Evolutionary conservation across 2,797 vertebrate genomes (phyloP).

Genomic region (Sebastes umbrosus): DNA sequence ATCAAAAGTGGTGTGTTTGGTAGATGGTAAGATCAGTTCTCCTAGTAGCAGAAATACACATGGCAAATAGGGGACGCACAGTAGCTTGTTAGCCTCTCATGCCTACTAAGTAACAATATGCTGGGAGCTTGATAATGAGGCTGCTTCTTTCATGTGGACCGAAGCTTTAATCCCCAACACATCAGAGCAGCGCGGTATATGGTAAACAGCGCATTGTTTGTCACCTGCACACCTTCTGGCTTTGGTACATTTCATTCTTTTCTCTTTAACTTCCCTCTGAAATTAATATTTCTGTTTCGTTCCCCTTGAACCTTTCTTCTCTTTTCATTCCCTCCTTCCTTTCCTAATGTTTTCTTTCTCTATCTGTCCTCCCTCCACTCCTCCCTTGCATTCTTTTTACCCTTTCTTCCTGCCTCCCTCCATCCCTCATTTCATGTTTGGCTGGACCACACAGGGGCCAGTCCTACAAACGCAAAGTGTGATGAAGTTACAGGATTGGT

Average conservation of each 20-base stretch:
- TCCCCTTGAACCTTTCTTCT: not conserved
- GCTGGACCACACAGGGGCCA: no score
- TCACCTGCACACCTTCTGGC: conserved; percentile 6
- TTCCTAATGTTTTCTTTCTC: not conserved
- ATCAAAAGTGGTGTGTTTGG: conserved; percentile 31
- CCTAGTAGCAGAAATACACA: not conserved
- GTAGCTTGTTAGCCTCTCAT: conserved; percentile 40
- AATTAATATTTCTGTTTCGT: not conserved
- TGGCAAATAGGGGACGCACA: not conserved
- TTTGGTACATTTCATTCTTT: not conserved
- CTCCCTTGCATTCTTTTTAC: not conserved
- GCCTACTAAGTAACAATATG: conserved; percentile 35
- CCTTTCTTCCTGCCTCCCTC: not conserved
- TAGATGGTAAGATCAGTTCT: not conserved
- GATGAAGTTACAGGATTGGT: no score
- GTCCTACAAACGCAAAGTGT: no score
- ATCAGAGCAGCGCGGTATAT: conserved; percentile 9
- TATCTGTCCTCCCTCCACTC: not conserved
- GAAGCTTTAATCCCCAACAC: conserved; percentile 40
- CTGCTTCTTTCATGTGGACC: conserved; percentile 50
- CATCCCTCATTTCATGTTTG: not conserved
- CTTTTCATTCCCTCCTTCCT: not conserved
- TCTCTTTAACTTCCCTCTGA: not conserved
- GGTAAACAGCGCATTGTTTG: conserved; percentile 23
- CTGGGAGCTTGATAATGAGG: conserved; percentile 46